A percentile compares a stretch with the other conserved stretches of the same genome.
phyloP scores from a whole-genome alignment of 2,888 invertebrate species.

The Heterodera filipjevi region DNA sequence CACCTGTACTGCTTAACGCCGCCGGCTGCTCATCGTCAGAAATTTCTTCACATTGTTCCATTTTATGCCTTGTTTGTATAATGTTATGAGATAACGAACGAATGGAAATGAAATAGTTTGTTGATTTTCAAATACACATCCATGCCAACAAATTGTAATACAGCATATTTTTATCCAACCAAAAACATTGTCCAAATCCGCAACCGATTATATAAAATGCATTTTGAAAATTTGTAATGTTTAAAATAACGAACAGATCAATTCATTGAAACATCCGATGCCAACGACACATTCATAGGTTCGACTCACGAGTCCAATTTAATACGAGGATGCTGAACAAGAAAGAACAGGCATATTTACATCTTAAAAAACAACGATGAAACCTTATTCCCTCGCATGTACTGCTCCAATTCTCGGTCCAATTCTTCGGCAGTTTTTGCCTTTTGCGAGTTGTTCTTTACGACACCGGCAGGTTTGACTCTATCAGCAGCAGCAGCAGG shows the following conservation, averaged over 20 bases:
- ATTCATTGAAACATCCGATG: constrained; percentile 10
- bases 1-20: background rate
- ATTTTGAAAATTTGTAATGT: background rate
- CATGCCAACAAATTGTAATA: background rate
- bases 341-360: background rate
- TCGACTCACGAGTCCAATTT: constrained; percentile 16
- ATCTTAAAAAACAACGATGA: background rate
- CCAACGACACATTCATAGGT: background rate
- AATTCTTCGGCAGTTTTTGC: constrained; percentile 48
- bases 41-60: background rate
- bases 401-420: constrained; percentile 51
- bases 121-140: background rate
- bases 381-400: constrained; percentile 45
- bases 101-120: too few species aligned
- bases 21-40: background rate
- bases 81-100: background rate
- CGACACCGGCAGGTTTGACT: background rate
- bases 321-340: constrained; percentile 27
- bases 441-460: constrained; percentile 5
- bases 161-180: background rate
- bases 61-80: background rate
- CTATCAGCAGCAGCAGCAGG: constrained; percentile 15
- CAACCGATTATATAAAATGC: background rate
- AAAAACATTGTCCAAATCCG: constrained; percentile 13
- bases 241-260: background rate